Base-by-base conservation (phyloP, 1,140 invertebrate genomes). In the Dendrolimus kikuchii region DNA sequence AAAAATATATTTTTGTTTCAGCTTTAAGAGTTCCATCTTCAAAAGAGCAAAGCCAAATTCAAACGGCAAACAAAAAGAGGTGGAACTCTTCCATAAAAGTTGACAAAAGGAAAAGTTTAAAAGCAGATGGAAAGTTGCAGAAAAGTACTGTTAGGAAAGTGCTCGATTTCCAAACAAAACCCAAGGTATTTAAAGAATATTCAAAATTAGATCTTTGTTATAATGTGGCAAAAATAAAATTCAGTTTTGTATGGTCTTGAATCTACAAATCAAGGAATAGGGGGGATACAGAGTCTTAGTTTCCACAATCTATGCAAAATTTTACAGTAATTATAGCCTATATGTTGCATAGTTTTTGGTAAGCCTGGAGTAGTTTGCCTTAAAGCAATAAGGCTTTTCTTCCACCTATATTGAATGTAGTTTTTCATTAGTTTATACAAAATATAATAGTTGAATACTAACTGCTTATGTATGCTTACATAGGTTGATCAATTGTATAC, bases 41-140 rank as follows among this genome's bases (percentile, higher is more conserved):
- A 5, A 63, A 51, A 54, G 68, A 46, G 53, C 53, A 23, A 59
- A 47, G 51, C 4, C 70, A 69, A 52, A 41, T 58, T 39, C 8
- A 47, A 0, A 55, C 66, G 44, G 50, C 58, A 3, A 83, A 64
- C 41, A 80, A 77, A 55, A 72, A 57, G 40, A 66, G 46, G 7
- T 86, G 82, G 82, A 86, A 86, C 40, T 77, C 77, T 5, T 86
- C 82, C 36, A 62, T 81, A 0, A 86, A 83, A 63, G 49, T 81
- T 8, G 68, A 77, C 5, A 65, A 67, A 39, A 81, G 75, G 52
- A 74, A 56, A 40, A 82, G 56, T 57, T 65, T 66, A 42, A 79
- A 71, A 54, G 67, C 63, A 10, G 62, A 75, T 52, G 68, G 66
- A 6, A 57, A 75, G 45, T 46, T 73, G 50, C 72, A 68, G 47